Evolutionary conservation across 2,888 invertebrate genomes (phyloP), one percentile per base, ranked within the genome.

Genomic region (Alloscopus bannaensis): DNA sequence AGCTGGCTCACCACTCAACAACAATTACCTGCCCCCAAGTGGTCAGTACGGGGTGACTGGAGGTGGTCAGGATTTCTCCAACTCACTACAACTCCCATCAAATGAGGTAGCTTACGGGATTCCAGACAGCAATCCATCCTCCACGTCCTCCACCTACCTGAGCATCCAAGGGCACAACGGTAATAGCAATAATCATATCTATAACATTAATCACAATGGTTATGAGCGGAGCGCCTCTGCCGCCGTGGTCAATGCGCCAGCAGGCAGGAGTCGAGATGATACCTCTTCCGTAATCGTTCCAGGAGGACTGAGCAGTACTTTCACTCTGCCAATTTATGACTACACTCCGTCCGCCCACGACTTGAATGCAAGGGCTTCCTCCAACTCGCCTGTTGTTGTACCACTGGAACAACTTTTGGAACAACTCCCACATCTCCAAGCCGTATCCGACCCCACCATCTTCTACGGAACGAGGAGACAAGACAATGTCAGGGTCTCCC

Each of bases 161-260:
- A 71, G 60, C 31, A 31, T 60, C 26, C 71, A 71, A 71, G 71
- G 71, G 62, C 71, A 71, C 16, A 36, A 62, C 24, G 71, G 71
- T 71, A 71, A 71, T 62, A 62, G 71, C n/a, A 71, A 71, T 71
- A 71, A 71, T 62, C 71, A 71, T 71, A 71, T 71, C 60, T 71
- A 71, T 71, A 62, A 60, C 60, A 71, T 71, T 62, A 71, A 71
- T 62, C 71, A 71, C 62, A 62, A 71, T 40, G 71, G 60, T 47
- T 71, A 52, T 62, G 69, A 42, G 26, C n/a, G n/a, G n/a, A n/a
- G n/a, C n/a, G n/a, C n/a, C n/a, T 11, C 29, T n/a, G 29, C 16
- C 22, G 24, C 22, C 24, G 59, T 24, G 42, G 57, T 55, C 52
- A 52, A 50, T 29, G 57, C 66, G 4, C n/a, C n/a, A n/a, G n/a